phyloP scores from a whole-genome alignment of 30 jellyfish, hydroid and myxozoan genomes.

The Haliclystus octoradiatus region DNA sequence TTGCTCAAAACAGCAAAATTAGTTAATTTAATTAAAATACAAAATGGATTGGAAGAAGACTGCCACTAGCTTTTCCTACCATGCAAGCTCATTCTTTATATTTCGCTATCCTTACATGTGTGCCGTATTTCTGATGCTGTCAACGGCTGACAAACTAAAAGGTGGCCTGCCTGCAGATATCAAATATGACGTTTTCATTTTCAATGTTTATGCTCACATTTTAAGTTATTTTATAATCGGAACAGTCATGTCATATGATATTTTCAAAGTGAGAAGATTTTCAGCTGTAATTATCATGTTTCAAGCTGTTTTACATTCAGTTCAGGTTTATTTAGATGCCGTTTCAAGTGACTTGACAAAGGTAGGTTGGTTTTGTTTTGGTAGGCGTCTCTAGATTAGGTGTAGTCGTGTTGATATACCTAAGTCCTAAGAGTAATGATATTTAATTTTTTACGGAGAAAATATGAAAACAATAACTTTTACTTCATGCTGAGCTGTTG shows the following conservation, averaged over 20 bases:
- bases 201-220: conserved; percentile 40
- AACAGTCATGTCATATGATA: conserved; percentile 73
- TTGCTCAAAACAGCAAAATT: too few species aligned
- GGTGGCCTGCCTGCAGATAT: conserved; percentile 16
- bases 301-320: conserved; percentile 38
- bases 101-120: conserved; percentile 80
- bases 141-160: conserved; percentile 60
- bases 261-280: conserved; percentile 46
- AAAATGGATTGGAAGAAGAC: too few species aligned
- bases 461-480: too few species aligned
- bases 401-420: too few species aligned
- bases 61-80: too few species aligned
- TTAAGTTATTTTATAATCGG: conserved; percentile 69
- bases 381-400: too few species aligned
- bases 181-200: neutral
- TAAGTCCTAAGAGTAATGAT: too few species aligned
- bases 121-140: conserved; percentile 72
- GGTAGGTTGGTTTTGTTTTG: conserved; percentile 20
- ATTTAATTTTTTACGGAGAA: too few species aligned
- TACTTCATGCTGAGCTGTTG: too few species aligned
- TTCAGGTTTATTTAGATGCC: conserved; percentile 34
- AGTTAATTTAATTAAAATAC: too few species aligned
- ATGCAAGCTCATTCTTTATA: conserved; percentile 22
- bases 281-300: conserved; percentile 55
- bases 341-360: conserved; percentile 22